A percentile compares a stretch with the other conserved stretches of the same genome.
phyloP scores from a whole-genome alignment of 2,113 vertebrate species.

The Anolis sagrei region DNA sequence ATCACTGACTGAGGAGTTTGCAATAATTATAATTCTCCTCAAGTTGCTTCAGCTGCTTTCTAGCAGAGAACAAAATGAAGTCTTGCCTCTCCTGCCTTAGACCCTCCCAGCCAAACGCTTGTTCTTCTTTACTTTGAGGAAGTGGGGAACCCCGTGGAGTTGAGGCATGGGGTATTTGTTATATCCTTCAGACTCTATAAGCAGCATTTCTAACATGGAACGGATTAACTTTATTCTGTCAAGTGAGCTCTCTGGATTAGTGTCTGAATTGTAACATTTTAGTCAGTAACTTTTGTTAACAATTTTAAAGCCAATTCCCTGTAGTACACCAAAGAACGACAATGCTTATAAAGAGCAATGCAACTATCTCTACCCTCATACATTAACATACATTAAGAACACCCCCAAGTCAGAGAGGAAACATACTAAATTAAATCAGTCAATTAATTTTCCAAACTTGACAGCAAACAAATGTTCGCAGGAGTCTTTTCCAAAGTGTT shows the following conservation, averaged over 20 bases:
- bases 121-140: slow-evolving; percentile 13
- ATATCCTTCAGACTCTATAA: slow-evolving; percentile 33
- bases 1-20: neutral
- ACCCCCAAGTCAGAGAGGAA: neutral
- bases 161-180: slow-evolving; percentile 31
- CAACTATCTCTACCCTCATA: neutral
- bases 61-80: neutral
- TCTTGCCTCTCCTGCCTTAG: neutral
- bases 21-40: neutral
- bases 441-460: neutral
- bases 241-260: slow-evolving; percentile 38
- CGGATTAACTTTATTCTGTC: slow-evolving; percentile 52
- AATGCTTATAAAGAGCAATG: neutral
- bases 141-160: slow-evolving; percentile 28
- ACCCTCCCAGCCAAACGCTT: slow-evolving; percentile 15
- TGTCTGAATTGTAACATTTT: slow-evolving; percentile 21
- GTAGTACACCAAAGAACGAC: neutral
- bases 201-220: slow-evolving; percentile 44
- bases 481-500: neutral
- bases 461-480: neutral
- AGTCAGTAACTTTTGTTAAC: slow-evolving; percentile 36
- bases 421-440: accelerated
- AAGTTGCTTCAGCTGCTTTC: slow-evolving; percentile 4
- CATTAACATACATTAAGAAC: neutral
- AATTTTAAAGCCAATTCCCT: slow-evolving; percentile 20